These are phyloP conservation scores for Cephalopachus bancanus DNA, from an alignment of 2,797 vertebrate species.

Conservation along the genomic window DNA sequence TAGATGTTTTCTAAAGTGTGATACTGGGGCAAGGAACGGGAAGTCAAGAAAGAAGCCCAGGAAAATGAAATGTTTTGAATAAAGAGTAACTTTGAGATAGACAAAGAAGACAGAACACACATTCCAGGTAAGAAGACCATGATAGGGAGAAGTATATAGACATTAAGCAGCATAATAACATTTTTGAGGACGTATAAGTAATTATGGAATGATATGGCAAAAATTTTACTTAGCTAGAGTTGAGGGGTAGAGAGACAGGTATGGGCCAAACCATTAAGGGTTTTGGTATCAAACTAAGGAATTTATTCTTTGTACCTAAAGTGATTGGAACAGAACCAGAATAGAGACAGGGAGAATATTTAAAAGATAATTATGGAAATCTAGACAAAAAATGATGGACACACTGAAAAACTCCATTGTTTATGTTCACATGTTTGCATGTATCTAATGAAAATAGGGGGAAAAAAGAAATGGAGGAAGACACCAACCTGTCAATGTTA, in stretches of 20 bases:
- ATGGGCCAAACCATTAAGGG: not conserved
- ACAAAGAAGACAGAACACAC: not conserved
- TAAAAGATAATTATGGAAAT: not conserved
- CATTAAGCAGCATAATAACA: not conserved
- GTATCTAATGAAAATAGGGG: not conserved
- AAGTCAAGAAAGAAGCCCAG: not conserved
- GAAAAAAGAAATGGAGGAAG: not conserved
- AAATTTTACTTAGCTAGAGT: not conserved
- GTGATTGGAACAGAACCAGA: not conserved
- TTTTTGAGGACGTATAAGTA: not conserved
- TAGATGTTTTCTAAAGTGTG: not conserved
- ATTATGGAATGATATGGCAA: not conserved
- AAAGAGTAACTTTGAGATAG: not conserved
- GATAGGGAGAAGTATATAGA: not conserved
- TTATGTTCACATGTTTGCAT: not conserved
- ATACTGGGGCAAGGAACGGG: not conserved
- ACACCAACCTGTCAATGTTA: not conserved
- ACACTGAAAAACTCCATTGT: not conserved
- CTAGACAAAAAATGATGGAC: not conserved
- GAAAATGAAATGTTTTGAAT: not conserved
- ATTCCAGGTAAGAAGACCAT: not conserved
- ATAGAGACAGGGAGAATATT: not conserved
- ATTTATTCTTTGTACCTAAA: slow-evolving; percentile 15
- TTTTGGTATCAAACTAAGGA: not conserved
- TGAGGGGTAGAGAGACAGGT: not conserved